Evolutionary conservation across 2,113 vertebrate genomes (phyloP), one percentile per base, ranked within the genome.

Genomic region (Hydrochoerus hydrochaeris): DNA sequence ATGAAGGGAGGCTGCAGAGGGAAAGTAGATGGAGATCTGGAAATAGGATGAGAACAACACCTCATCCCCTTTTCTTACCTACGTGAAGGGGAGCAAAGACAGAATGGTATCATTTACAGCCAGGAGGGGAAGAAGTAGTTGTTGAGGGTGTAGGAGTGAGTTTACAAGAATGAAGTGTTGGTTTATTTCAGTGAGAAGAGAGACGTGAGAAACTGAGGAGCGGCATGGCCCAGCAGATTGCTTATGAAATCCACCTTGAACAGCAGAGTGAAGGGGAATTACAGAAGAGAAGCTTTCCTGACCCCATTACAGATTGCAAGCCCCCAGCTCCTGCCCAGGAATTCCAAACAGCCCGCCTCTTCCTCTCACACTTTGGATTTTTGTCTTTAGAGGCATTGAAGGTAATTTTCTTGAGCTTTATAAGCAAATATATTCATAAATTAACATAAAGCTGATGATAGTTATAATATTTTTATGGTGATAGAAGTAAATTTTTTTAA

Each of bases 311-410:
- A 0, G 99, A 99, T 91, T 99, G 99, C 95, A 99, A 99, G 96
- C 99, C 99, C 44, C 99, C 99, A 0, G 97, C 99, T 0, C 99
- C 99, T 5, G 99, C 99, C 0, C 99, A 99, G 98, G 99, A 99
- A 98, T 99, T 99, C 98, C 99, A 99, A 98, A 99, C 99, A 8
- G 99, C 99, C 2, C 99, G 99, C 26, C 99, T 99, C 62, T 99
- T 99, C 98, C 99, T 99, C 85, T 99, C 99, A 3, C 99, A 99
- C 97, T 99, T 99, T 0, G 99, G 99, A 63, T 99, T 99, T 98
- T 99, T 99, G 88, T 99, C 99, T 0, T 98, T 99, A 92, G 99
- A 99, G 97, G 99, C 99, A 19, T 94, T 99, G 96, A 99, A 99
- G 99, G 99, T 99, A 98, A 98, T 84, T 96, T 95, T 96, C 81